Percentiles rank a stretch among this genome's conserved stretches.
Evolutionary conservation across 1,140 invertebrate genomes (phyloP).

Genomic region (Calycopis cecrops): DNA sequence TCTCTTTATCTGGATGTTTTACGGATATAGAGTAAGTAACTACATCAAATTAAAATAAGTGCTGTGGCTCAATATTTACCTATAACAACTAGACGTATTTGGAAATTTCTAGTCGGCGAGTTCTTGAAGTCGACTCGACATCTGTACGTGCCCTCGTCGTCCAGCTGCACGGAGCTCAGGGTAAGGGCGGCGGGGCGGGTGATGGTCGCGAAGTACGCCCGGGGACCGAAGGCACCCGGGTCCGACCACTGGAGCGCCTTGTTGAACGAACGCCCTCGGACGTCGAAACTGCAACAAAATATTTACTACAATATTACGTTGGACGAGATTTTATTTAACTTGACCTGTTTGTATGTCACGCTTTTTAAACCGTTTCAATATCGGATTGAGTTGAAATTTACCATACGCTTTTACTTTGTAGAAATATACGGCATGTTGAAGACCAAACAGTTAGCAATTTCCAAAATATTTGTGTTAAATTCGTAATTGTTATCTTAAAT

Average conservation of each 20-base stretch:
- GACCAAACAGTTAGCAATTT: no score
- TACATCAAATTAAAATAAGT: no score
- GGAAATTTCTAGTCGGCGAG: slow-evolving; percentile 91
- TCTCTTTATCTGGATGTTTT: no score
- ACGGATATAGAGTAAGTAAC: no score
- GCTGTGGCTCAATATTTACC: slow-evolving; percentile 87
- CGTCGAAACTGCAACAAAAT: slow-evolving; percentile 84
- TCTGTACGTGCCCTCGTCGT: slow-evolving; percentile 89
- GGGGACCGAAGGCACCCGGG: slow-evolving; percentile 83
- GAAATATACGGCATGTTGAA: no score
- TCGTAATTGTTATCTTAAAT: no score
- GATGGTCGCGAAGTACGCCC: slow-evolving; percentile 85
- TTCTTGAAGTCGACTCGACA: slow-evolving; percentile 94
- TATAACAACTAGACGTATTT: slow-evolving; percentile 93
- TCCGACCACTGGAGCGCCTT: slow-evolving; percentile 88
- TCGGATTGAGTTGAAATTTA: no score
- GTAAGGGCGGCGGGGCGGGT: slow-evolving; percentile 86
- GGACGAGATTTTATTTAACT: no score
- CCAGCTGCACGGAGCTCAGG: slow-evolving; percentile 85
- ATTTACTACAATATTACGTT: neutral
- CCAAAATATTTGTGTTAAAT: no score
- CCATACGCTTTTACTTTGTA: no score
- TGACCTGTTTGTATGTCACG: no score
- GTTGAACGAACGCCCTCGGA: slow-evolving; percentile 84
- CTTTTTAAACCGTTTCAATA: no score